Base-by-base conservation (phyloP, 2,113 vertebrate species). In the Calidris pygmaea region DNA sequence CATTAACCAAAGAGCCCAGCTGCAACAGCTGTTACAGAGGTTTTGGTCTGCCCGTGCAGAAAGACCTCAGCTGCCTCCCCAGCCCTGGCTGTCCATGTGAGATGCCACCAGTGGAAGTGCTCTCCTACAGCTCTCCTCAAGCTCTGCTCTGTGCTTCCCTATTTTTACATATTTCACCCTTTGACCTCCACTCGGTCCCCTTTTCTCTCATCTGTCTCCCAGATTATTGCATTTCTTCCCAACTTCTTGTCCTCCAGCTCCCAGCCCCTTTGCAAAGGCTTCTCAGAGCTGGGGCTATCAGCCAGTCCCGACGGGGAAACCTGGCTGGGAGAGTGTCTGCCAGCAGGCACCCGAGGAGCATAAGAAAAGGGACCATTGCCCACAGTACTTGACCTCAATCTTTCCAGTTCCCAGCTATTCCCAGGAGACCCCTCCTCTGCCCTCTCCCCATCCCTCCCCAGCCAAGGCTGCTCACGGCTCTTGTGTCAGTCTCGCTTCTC, bases 381-480 rank as follows among this genome's bases (percentile, higher is more conserved):
- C 35, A 48, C 35, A 62, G 16, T 34, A 73, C 24, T 47, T 74
- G 45, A 70, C 4, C 17, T 11, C 0, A 0, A 45, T 19, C 50
- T 48, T 89, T 50, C 59, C 48, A 45, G 14, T 37, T 87, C 27
- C 53, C 30, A 83, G 0, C 21, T 80, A 20, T 20, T 65, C 72
- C 48, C 21, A 48, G 23, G 10, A 95, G 14, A 62, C 3, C n/a
- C 37, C 24, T 47, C 41, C 45, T 76, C 65, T 74, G 23, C 7
- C 26, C 10, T 47, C 41, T 92, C 14, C 35, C 24, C 32, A 48
- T 34, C 27, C 34, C 37, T 81, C 55, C 45, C 14, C 52, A 78
- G 9, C 7, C 80, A 78, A 41, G 1, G 2, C 12, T 55, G n/a
- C 37, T 88, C n/a, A 47, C 1, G 3, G 34, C 68, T 79, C 2